Conservation (phyloP, 2,888 invertebrate species). For the Tethea ocularis region DNA sequence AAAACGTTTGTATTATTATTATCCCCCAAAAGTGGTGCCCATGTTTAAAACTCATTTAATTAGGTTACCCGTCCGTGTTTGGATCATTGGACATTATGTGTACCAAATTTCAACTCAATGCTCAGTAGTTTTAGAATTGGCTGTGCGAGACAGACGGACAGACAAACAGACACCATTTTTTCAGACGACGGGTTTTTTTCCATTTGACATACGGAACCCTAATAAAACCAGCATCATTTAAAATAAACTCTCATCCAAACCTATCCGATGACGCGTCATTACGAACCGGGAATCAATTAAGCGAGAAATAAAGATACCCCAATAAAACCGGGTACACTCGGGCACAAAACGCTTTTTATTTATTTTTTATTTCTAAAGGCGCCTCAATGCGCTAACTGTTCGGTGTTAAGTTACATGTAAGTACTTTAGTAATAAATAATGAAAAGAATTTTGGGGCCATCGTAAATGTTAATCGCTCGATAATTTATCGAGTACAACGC, state of each 20-base stretch:
- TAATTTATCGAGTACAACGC: slow-evolving; percentile 30
- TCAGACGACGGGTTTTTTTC: no score
- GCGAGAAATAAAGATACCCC: slow-evolving; percentile 1
- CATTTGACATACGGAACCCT: no score
- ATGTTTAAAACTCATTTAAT: no score
- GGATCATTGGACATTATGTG: no score
- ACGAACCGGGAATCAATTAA: slow-evolving; percentile 8
- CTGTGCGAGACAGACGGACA: no score
- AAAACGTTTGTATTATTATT: no score
- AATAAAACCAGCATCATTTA: no score
- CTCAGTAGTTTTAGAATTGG: no score
- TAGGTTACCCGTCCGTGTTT: no score
- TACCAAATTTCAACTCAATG: no score
- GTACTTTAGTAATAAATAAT: slow-evolving; percentile 33
- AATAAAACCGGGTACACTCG: slow-evolving; percentile 12
- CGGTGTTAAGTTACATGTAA: slow-evolving; percentile 36
- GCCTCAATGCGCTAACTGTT: slow-evolving; percentile 10
- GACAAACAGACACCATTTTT: no score
- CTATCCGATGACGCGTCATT: not conserved
- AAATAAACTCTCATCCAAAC: not conserved
- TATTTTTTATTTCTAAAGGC: slow-evolving; percentile 10
- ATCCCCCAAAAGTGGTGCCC: no score
- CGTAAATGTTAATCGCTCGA: slow-evolving; percentile 28
- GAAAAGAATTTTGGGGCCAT: slow-evolving; percentile 29
- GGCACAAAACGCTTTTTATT: slow-evolving; percentile 16